phyloP scores from a whole-genome alignment of 2,113 vertebrate species.

The Orthonyx spaldingii region DNA sequence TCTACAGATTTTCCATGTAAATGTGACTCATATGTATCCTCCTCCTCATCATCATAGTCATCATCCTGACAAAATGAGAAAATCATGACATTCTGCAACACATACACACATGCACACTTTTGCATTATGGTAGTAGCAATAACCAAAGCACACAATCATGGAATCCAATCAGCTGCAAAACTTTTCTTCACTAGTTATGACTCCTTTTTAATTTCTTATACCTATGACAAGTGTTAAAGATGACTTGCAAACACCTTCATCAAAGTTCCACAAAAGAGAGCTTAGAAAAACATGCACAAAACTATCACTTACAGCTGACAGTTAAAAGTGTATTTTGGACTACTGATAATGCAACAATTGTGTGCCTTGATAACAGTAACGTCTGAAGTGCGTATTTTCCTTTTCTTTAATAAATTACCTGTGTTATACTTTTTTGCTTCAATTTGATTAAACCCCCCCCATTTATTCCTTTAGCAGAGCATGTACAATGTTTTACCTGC shows the following conservation, averaged over 20 bases:
- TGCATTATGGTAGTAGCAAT: neutral
- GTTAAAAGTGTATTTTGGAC: neutral
- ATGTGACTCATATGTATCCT: slow-evolving; percentile 77
- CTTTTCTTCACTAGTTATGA: neutral
- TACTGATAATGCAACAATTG: neutral
- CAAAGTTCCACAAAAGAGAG: neutral
- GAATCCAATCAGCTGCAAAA: neutral
- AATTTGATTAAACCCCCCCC: neutral
- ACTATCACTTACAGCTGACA: neutral
- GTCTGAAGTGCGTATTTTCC: neutral
- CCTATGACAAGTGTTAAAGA: neutral
- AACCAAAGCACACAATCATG: neutral
- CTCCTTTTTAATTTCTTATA: neutral
- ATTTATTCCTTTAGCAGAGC: neutral
- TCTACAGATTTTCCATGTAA: slow-evolving; percentile 79
- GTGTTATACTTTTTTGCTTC: neutral
- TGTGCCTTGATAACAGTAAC: neutral
- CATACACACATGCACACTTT: neutral
- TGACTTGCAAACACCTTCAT: neutral
- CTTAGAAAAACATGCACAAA: neutral
- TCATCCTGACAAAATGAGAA: slow-evolving; percentile 70
- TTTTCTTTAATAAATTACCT: neutral
- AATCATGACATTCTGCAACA: neutral
- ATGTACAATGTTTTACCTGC: slow-evolving; percentile 42
- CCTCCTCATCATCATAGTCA: slow-evolving; percentile 75